These are phyloP conservation scores for Crioceris asparagi DNA, from an alignment of 2,888 invertebrate genomes.

Conservation along the genomic window DNA sequence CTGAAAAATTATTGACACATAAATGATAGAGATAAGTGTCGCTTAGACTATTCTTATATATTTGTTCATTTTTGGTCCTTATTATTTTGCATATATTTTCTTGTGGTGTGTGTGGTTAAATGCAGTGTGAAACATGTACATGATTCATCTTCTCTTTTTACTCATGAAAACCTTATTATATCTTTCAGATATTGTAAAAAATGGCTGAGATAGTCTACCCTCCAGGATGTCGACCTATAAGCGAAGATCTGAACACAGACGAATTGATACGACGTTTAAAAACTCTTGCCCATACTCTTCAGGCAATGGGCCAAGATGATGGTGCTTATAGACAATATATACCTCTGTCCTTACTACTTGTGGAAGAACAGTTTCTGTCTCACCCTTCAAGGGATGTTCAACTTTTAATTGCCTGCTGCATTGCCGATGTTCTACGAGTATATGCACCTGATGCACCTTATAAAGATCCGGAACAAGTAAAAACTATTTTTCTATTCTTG, in stretches of 20 bases:
- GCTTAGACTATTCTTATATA: no score
- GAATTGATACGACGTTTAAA: slow-evolving; percentile 90
- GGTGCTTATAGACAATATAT: slow-evolving; percentile 87
- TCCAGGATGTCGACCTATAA: slow-evolving; percentile 86
- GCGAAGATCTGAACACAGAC: slow-evolving; percentile 90
- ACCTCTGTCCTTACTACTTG: slow-evolving; percentile 83
- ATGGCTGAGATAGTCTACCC: slow-evolving; percentile 91
- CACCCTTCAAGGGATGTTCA: slow-evolving; percentile 89
- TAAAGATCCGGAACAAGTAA: slow-evolving; percentile 89
- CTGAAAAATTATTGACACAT: no score
- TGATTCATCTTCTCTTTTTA: no score
- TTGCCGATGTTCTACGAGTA: slow-evolving; percentile 91
- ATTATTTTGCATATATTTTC: no score
- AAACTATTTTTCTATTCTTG: slow-evolving; percentile 86
- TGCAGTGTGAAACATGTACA: no score
- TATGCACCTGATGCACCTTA: slow-evolving; percentile 98
- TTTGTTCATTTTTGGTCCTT: no score
- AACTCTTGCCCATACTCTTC: slow-evolving; percentile 86
- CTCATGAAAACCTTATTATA: no score
- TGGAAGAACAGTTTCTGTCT: slow-evolving; percentile 84
- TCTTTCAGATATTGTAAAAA: no score
- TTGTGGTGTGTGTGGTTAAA: no score
- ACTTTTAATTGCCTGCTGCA: slow-evolving; percentile 90
- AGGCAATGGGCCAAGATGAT: slow-evolving; percentile 95
- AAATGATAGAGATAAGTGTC: no score